A percentile compares a stretch with the other conserved stretches of the same genome.
Evolutionary conservation across 2,888 invertebrate genomes (phyloP).

Genomic region (Drosophila yooni): DNA sequence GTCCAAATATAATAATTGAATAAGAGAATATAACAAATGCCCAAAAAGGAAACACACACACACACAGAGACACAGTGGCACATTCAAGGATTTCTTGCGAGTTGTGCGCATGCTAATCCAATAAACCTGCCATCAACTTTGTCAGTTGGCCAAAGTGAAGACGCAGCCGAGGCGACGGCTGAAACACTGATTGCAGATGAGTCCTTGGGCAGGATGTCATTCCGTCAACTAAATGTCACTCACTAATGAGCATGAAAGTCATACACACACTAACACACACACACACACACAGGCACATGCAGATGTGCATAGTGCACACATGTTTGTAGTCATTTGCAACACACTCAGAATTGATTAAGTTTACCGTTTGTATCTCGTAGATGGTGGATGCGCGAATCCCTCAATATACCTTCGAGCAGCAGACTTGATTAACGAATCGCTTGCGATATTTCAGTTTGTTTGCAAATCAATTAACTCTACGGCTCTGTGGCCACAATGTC

Average conservation of each 20-base stretch:
- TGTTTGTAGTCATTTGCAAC: slow-evolving; percentile 13
- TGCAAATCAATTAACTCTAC: slow-evolving; percentile 37
- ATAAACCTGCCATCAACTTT: slow-evolving; percentile 20
- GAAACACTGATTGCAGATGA: slow-evolving; percentile 10
- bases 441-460: slow-evolving; percentile 25
- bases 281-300: neutral
- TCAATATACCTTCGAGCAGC: neutral
- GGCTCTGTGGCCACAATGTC: slow-evolving; percentile 9
- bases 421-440: slow-evolving; percentile 32
- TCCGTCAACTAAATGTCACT: slow-evolving; percentile 19
- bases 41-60: slow-evolving; percentile 27
- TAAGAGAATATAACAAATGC: slow-evolving; percentile 40
- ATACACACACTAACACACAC: neutral
- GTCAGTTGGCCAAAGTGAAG: slow-evolving; percentile 15
- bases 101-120: slow-evolving; percentile 14
- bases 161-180: slow-evolving; percentile 5
- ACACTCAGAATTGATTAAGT: slow-evolving; percentile 40
- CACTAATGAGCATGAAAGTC: slow-evolving; percentile 32
- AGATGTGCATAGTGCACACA: neutral
- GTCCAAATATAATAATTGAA: slow-evolving; percentile 56
- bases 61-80: neutral
- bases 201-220: slow-evolving; percentile 22
- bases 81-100: slow-evolving; percentile 12
- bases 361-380: slow-evolving; percentile 18
- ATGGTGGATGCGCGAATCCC: slow-evolving; percentile 1